Base-by-base conservation (phyloP, 2,888 invertebrate genomes). In the Physocephala rufipes region DNA sequence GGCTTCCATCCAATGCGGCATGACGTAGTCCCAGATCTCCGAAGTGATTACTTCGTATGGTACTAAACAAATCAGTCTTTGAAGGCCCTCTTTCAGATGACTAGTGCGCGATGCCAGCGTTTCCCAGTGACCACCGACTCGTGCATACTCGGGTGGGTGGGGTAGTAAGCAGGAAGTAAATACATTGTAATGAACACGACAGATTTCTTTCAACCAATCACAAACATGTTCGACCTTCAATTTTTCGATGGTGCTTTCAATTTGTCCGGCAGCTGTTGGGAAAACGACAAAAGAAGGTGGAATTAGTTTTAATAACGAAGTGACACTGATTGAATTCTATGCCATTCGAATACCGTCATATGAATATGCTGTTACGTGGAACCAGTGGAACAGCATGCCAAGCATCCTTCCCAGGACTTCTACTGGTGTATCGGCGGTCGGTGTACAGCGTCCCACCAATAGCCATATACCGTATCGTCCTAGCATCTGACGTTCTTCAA, bases 1-100 rank as follows among this genome's bases (percentile, higher is more conserved):
- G 0, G 97, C 96, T 86, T 98, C 97, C 93, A 99, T 93, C 99
- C 99, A 99, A 79, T 95, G 94, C 0, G 99, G 99, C 96, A 99
- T 99, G 26, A 99, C 96, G 84, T 93, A 93, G 84, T 97, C 95
- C 99, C 99, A 99, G 71, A 97, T 95, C 81, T 97, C 95, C 76
- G 95, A 92, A 0, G 96, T 95, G 76, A 99, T 95, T 30, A 99
- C 94, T 79, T 99, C 98, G 85, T 99, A 99, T 0, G 99, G 99
- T 45, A 99, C 96, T 74, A 99, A 87, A 83, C 98, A 98, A 84
- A 98, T 95, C 62, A 99, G 88, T 73, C 97, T 90, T 84, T 96
- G 95, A 51, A 99, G 89, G 2, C 98, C 99, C 84, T 99, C 97
- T 85, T 95, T 96, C 24, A 99, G 90, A 82, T 98, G 97, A 49